A percentile compares a stretch with the other conserved stretches of the same genome.
Conservation (phyloP, 2,113 vertebrate species). For the Barnardius zonarius region DNA sequence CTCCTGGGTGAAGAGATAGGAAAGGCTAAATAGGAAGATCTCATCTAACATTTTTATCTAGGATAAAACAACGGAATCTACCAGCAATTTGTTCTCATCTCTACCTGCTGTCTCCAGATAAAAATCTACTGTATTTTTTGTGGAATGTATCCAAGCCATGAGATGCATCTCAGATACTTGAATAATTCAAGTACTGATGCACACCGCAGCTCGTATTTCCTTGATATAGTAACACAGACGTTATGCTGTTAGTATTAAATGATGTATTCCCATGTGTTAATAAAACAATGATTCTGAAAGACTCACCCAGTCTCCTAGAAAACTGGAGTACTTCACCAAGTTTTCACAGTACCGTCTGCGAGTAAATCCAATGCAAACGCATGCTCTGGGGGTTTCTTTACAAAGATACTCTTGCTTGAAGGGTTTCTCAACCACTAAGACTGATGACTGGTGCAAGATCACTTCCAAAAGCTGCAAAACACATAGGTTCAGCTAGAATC, state of each 20-base stretch:
- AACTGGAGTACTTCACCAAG: not conserved
- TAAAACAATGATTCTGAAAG: not conserved
- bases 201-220: not conserved
- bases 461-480: not conserved
- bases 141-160: not conserved
- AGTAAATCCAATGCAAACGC: not conserved
- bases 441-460: not conserved
- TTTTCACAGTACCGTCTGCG: not conserved
- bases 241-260: conserved; percentile 5
- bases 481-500: not conserved
- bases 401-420: not conserved
- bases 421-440: not conserved
- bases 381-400: not conserved
- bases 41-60: not conserved
- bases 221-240: not conserved
- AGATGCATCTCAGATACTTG: conserved; percentile 24
- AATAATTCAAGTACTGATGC: conserved; percentile 26
- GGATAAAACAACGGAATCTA: not conserved
- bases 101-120: not conserved
- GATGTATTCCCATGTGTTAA: not conserved
- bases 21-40: not conserved
- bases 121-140: not conserved
- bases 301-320: not conserved
- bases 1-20: not conserved
- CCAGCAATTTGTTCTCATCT: not conserved